phyloP scores from a whole-genome alignment of 2,888 invertebrate species.

The Ditylenchus weischeri region DNA sequence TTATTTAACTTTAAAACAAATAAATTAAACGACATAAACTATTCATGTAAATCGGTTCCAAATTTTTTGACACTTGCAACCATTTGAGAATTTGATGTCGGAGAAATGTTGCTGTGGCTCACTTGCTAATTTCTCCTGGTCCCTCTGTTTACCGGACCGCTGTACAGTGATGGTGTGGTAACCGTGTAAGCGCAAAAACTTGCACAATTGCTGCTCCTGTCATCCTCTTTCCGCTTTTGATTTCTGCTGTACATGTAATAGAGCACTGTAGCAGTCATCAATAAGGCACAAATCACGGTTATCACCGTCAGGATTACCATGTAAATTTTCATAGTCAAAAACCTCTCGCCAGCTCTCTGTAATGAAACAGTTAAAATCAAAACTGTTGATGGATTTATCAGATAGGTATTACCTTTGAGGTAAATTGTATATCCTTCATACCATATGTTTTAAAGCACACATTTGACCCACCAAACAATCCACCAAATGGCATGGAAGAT shows the following conservation, averaged over 20 bases:
- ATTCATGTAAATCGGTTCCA: no score
- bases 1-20: no score
- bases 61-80: no score
- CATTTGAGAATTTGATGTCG: no score
- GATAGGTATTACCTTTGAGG: constrained; percentile 41
- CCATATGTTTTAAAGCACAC: constrained; percentile 55
- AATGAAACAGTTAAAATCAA: constrained; percentile 20
- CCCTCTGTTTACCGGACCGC: no score
- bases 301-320: constrained; percentile 31
- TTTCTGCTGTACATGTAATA: constrained; percentile 22
- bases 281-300: constrained; percentile 21
- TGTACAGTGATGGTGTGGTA: no score
- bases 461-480: constrained; percentile 30
- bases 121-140: no score
- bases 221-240: not conserved
- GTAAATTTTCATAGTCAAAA: constrained; percentile 35
- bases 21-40: no score
- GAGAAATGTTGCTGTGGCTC: no score
- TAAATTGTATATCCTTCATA: constrained; percentile 54
- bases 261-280: constrained; percentile 17
- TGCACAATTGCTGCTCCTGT: no score
- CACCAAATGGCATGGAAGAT: constrained; percentile 25
- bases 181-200: no score
- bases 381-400: no score
- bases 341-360: constrained; percentile 54